Conservation (phyloP, 2,888 invertebrate species). For the Chaetoderma sp. region DNA sequence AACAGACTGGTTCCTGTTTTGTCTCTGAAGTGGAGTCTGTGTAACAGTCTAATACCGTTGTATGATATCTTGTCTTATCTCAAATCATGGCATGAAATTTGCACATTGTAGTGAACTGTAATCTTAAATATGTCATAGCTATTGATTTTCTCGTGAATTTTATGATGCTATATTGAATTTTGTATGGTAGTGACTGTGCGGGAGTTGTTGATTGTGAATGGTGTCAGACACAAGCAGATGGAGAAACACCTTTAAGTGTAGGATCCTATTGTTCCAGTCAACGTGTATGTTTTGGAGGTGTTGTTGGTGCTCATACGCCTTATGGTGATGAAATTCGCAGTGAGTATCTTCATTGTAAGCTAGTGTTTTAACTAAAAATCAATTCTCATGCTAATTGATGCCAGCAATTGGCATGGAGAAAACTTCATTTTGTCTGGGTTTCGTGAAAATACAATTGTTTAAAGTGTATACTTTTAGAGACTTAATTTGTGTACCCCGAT, state of each 20-base stretch:
- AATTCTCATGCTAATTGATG: neutral
- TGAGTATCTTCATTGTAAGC: slow-evolving; percentile 12
- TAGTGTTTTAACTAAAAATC: neutral
- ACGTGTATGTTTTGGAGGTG: slow-evolving; percentile 86
- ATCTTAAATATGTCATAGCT: no score
- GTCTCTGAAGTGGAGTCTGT: no score
- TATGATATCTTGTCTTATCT: no score
- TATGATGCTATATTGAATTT: neutral
- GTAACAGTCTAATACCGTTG: no score
- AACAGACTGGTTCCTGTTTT: no score
- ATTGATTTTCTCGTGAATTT: neutral
- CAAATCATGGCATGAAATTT: no score
- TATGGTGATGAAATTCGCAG: slow-evolving; percentile 77
- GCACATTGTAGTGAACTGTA: no score
- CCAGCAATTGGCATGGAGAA: no score
- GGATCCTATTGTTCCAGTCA: slow-evolving; percentile 88
- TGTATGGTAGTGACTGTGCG: slow-evolving; percentile 70
- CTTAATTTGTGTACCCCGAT: no score
- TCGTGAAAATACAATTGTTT: no score
- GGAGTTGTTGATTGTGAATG: slow-evolving; percentile 90
- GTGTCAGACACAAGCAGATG: slow-evolving; percentile 86
- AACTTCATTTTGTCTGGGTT: no score
- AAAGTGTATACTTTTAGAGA: no score
- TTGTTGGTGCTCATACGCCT: slow-evolving; percentile 85
- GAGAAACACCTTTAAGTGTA: slow-evolving; percentile 76